phyloP scores from a whole-genome alignment of 2,113 vertebrate species.

The Myrmophylax atrothorax region DNA sequence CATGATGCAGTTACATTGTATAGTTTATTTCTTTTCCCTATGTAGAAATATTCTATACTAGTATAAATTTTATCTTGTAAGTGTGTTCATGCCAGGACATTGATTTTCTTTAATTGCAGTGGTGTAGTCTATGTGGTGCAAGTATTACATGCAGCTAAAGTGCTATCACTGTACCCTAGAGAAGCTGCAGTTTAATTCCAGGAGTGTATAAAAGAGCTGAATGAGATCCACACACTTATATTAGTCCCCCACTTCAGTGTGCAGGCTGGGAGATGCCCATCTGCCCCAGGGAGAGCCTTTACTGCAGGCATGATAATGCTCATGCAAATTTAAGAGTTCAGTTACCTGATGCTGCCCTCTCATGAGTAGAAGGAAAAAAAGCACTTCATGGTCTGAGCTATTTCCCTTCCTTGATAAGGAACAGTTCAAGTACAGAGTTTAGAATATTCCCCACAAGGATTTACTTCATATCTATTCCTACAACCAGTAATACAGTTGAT shows the following conservation, averaged over 20 bases:
- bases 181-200: background rate
- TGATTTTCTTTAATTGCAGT: background rate
- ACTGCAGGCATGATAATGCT: background rate
- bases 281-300: background rate
- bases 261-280: background rate
- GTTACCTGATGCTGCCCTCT: background rate
- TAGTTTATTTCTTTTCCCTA: background rate
- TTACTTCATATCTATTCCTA: background rate
- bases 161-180: background rate
- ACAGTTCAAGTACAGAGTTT: background rate
- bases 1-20: background rate
- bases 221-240: background rate
- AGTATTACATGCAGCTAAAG: background rate
- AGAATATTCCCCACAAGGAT: background rate
- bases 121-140: background rate
- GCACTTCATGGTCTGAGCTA: background rate
- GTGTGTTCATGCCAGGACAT: background rate
- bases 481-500: background rate
- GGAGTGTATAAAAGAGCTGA: background rate
- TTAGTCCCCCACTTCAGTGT: background rate
- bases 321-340: background rate
- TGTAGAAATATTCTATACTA: background rate
- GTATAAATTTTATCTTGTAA: background rate
- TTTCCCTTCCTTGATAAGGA: background rate
- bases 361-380: background rate